Evolutionary conservation across 1,140 invertebrate species (phyloP), one percentile per base, ranked within the genome.

Genomic region (Drosophila quadrilineata): DNA sequence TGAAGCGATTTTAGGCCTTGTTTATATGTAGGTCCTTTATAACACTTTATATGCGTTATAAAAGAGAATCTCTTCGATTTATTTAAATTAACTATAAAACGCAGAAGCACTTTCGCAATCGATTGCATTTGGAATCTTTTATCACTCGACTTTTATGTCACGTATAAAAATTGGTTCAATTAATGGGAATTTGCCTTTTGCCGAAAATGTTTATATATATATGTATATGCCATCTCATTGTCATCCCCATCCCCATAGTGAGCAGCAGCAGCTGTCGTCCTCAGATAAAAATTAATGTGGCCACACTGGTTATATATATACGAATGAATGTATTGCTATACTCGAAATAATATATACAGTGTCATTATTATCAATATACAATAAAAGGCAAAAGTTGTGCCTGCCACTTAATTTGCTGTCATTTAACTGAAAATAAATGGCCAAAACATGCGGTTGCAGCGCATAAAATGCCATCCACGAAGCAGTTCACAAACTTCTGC

Each of bases 291-390:
- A 82, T 82, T 82, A 82, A 82, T 82, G 72, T 54, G 41, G 10
- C 29, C 52, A 58, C 38, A 54, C 53, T 53, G 56, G 65, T 70
- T 36, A 45, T 82, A 65, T 76, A 40, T 59, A 71, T n/a, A n/a
- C n/a, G n/a, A n/a, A n/a, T n/a, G n/a, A n/a, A n/a, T n/a, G n/a
- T n/a, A n/a, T n/a, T n/a, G n/a, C n/a, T n/a, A n/a, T n/a, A n/a
- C n/a, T n/a, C n/a, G n/a, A n/a, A n/a, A n/a, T n/a, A n/a, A n/a
- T n/a, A n/a, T n/a, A n/a, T n/a, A n/a, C n/a, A n/a, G n/a, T n/a
- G 35, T 73, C 72, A 84, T 82, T 76, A 84, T 73, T 82, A 84
- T 82, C 69, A 75, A 82, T 84, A 63, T 52, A 69, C 64, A 84
- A 84, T 80, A 82, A 69, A 59, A 75, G 36, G 53, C 54, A 43